Evolutionary conservation across 2,113 vertebrate species (phyloP).

Genomic region (Stigmatopora nigra): DNA sequence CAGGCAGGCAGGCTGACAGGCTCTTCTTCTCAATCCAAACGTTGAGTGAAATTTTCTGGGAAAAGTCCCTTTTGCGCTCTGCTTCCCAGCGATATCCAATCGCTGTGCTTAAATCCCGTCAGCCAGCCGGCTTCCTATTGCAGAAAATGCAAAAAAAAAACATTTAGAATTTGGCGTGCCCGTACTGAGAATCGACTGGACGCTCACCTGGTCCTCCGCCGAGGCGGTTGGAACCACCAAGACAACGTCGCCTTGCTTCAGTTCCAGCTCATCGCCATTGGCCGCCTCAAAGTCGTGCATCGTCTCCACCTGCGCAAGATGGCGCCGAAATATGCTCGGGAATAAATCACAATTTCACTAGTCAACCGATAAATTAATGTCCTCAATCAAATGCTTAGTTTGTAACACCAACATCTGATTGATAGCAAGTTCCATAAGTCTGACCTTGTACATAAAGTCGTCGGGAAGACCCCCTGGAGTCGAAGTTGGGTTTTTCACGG

Average conservation of each 20-base stretch:
- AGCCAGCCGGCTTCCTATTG: conserved; percentile 94
- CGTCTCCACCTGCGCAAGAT: conserved; percentile 77
- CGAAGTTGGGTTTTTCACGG: conserved; percentile 46
- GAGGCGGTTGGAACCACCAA: conserved; percentile 82
- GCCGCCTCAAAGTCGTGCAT: conserved; percentile 94
- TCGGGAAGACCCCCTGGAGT: conserved; percentile 65
- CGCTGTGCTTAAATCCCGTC: conserved; percentile 82
- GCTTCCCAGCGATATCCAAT: conserved; percentile 79
- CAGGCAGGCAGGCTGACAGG: conserved; percentile 24
- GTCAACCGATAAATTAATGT: no score
- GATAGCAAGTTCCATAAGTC: background rate
- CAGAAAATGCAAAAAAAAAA: background rate
- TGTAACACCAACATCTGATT: background rate
- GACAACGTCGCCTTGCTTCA: conserved; percentile 84
- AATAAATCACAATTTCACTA: no score
- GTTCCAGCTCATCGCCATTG: conserved; percentile 86
- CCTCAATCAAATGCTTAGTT: no score
- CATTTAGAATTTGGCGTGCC: background rate
- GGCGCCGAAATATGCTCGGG: no score
- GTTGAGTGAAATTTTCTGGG: conserved; percentile 89
- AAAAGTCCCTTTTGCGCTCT: conserved; percentile 84
- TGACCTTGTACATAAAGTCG: conserved; percentile 84
- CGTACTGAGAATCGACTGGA: background rate
- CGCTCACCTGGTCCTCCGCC: conserved; percentile 84
- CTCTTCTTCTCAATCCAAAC: conserved; percentile 67